A percentile compares a stretch with the other conserved stretches of the same genome.
These are phyloP conservation scores for Myrmophylax atrothorax DNA, from an alignment of 2,113 vertebrate genomes.

Conservation along the genomic window DNA sequence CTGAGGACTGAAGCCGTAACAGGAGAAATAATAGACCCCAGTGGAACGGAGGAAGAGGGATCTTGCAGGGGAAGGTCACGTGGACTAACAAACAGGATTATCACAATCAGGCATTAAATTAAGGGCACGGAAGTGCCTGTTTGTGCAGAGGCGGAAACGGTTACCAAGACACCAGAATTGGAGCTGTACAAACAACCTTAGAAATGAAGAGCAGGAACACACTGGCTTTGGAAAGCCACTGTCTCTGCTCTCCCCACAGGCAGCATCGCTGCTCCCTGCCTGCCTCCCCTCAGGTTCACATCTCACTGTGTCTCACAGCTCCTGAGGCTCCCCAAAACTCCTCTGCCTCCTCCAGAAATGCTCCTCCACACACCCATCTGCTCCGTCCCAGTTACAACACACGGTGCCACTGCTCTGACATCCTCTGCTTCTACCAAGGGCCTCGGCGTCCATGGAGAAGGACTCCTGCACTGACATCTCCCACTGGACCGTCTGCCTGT, in stretches of 20 bases:
- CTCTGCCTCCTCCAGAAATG: neutral
- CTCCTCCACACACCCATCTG: neutral
- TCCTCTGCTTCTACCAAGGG: accelerated
- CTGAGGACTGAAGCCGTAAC: neutral
- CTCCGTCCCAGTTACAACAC: accelerated
- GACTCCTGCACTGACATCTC: neutral
- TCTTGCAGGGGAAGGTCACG: neutral
- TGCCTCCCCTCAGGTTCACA: neutral
- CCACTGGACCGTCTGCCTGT: accelerated
- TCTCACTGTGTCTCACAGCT: neutral
- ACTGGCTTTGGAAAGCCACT: neutral
- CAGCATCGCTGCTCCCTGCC: neutral
- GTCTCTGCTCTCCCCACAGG: neutral
- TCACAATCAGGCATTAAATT: neutral
- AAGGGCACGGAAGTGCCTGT: neutral
- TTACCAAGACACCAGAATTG: neutral
- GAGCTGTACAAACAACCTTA: neutral
- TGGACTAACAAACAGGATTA: neutral
- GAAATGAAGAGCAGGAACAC: neutral
- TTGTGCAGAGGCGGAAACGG: neutral
- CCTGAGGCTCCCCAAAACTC: accelerated
- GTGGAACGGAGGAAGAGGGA: neutral
- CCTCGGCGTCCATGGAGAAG: accelerated
- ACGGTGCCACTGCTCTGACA: accelerated
- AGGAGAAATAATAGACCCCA: neutral